Conservation (phyloP, 1,140 invertebrate genomes). For the Calycopis cecrops region DNA sequence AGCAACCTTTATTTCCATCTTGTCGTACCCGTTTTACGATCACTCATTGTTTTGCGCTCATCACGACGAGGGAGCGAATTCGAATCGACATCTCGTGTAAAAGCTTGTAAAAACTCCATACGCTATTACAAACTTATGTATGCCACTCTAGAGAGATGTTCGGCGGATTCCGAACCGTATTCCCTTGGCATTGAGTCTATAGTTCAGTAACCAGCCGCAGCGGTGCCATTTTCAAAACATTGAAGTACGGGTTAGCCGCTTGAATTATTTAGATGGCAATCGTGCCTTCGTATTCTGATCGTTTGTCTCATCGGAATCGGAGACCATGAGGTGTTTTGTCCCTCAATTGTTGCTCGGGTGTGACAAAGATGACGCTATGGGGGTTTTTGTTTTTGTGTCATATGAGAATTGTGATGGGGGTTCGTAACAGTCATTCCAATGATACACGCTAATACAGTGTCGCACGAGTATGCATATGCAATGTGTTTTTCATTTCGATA, state of each 20-base stretch:
- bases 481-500: too few relatives aligned
- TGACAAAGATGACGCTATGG: constrained; percentile 22
- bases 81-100: constrained; percentile 68
- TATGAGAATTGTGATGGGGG: constrained; percentile 24
- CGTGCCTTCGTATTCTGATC: constrained; percentile 64
- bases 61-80: constrained; percentile 48
- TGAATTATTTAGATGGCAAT: constrained; percentile 73
- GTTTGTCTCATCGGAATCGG: constrained; percentile 52
- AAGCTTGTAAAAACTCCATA: constrained; percentile 68
- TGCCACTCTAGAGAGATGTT: constrained; percentile 1
- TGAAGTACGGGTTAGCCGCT: constrained; percentile 52
- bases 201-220: background rate
- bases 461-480: constrained; percentile 7
- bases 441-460: constrained; percentile 11
- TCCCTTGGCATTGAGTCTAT: background rate
- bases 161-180: constrained; percentile 27
- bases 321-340: constrained; percentile 23
- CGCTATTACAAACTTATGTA: constrained; percentile 28
- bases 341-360: constrained; percentile 19
- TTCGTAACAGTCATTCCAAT: constrained; percentile 8
- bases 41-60: constrained; percentile 59
- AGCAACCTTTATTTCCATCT: constrained; percentile 57
- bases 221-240: constrained; percentile 26
- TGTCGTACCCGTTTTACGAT: constrained; percentile 59
- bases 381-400: constrained; percentile 19